phyloP scores from a whole-genome alignment of 2,797 vertebrate genomes.

The Coilia nasus region DNA sequence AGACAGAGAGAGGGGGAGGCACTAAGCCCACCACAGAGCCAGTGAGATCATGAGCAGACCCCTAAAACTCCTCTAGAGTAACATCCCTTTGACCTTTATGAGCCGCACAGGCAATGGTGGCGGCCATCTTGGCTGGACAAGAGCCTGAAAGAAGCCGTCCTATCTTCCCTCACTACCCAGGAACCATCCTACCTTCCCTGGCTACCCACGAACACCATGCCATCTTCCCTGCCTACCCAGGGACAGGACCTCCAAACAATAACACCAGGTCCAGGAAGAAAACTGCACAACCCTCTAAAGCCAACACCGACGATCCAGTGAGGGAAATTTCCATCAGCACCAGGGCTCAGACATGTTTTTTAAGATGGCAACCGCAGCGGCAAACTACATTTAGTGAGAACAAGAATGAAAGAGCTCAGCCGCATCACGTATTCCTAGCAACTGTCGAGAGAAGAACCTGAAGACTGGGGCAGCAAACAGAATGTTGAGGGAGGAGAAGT shows the following conservation, averaged over 20 bases:
- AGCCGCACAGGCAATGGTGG: background rate
- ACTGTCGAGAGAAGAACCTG: no score
- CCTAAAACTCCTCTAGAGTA: background rate
- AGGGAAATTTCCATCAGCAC: background rate
- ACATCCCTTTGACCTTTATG: slow-evolving; percentile 7
- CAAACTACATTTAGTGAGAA: no score
- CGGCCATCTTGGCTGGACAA: slow-evolving; percentile 8
- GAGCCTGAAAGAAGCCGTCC: background rate
- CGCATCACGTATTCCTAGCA: no score
- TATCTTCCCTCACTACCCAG: background rate
- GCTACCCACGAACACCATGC: no score
- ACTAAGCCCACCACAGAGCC: background rate
- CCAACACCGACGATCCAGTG: background rate
- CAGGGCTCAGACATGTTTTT: background rate
- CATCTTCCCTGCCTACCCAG: background rate
- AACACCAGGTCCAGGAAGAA: background rate
- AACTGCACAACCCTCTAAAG: background rate
- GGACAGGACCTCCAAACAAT: background rate
- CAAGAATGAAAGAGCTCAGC: no score
- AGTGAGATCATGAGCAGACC: background rate
- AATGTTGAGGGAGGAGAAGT: no score
- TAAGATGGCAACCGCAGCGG: no score
- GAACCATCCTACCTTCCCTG: no score
- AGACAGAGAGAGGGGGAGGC: no score
- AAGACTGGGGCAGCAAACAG: no score